These are phyloP conservation scores for Daphoenositta chrysoptera DNA, from an alignment of 2,113 vertebrate genomes.

Conservation along the genomic window DNA sequence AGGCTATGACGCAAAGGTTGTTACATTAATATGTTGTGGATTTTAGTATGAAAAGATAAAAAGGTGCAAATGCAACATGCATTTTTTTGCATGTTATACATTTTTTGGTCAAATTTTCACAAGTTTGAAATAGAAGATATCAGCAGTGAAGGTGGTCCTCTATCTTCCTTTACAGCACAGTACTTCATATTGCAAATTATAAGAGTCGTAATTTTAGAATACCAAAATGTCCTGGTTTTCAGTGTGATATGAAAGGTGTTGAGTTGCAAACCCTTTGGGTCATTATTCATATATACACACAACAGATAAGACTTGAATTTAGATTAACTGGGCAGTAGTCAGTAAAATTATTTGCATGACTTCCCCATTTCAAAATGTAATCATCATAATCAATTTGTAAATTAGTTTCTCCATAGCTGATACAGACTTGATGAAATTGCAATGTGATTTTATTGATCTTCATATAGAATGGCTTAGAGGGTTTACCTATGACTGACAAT, in stretches of 20 bases:
- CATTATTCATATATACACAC: background rate
- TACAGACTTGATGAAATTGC: background rate
- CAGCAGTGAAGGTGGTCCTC: background rate
- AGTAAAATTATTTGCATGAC: background rate
- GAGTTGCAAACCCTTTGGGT: background rate
- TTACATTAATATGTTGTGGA: background rate
- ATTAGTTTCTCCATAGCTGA: background rate
- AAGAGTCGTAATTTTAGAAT: background rate
- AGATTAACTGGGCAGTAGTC: background rate
- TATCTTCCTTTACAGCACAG: background rate
- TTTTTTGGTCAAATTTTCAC: background rate
- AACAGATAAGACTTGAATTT: background rate
- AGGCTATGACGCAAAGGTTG: background rate
- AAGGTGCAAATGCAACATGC: background rate
- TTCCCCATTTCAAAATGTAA: background rate
- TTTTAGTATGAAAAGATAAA: background rate
- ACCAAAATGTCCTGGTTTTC: background rate
- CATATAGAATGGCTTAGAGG: background rate
- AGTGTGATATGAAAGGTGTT: background rate
- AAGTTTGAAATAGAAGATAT: background rate
- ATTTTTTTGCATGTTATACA: background rate
- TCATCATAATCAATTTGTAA: background rate
- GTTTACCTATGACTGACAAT: background rate
- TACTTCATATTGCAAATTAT: background rate
- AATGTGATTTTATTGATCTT: background rate